These are phyloP conservation scores for Camptogramma bilineatum DNA, from an alignment of 2,888 invertebrate genomes.

Conservation along the genomic window DNA sequence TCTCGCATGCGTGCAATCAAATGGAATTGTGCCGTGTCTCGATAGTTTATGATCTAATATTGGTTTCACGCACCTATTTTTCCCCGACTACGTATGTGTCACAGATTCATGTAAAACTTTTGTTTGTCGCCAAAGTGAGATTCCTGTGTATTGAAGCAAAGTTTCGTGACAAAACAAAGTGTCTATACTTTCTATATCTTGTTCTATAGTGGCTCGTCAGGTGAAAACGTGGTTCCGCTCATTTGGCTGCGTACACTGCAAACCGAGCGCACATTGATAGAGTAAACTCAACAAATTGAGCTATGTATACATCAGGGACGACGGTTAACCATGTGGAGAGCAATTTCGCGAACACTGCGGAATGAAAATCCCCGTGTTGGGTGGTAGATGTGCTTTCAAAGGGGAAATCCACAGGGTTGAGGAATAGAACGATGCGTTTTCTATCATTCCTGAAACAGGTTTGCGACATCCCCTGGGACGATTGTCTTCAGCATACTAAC, in stretches of 20 bases:
- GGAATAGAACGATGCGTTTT: constrained; percentile 8
- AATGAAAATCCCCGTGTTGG: constrained; percentile 22
- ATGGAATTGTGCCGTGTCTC: neutral
- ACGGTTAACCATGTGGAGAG: constrained; percentile 34
- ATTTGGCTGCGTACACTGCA: constrained; percentile 40
- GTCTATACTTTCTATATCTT: constrained; percentile 30
- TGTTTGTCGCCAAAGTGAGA: neutral
- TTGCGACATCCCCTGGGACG: too few relatives aligned
- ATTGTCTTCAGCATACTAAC: too few relatives aligned
- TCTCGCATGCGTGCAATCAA: neutral
- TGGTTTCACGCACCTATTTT: neutral
- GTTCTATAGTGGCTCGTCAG: constrained; percentile 48
- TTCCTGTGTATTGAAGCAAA: constrained; percentile 3
- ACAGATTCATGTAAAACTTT: neutral
- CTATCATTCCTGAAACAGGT: neutral
- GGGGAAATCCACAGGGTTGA: neutral
- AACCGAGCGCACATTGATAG: constrained; percentile 34
- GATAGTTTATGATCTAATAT: constrained; percentile 1
- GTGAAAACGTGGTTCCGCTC: constrained; percentile 67
- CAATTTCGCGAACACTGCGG: constrained; percentile 35
- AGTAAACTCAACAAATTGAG: constrained; percentile 43
- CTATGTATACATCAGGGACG: constrained; percentile 31
- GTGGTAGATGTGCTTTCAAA: constrained; percentile 8
- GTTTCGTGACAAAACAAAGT: constrained; percentile 51
- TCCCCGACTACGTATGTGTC: too few relatives aligned